A percentile compares a stretch with the other conserved stretches of the same genome.
Evolutionary conservation across 2,888 invertebrate genomes (phyloP).

Genomic region (Diogma glabrata): DNA sequence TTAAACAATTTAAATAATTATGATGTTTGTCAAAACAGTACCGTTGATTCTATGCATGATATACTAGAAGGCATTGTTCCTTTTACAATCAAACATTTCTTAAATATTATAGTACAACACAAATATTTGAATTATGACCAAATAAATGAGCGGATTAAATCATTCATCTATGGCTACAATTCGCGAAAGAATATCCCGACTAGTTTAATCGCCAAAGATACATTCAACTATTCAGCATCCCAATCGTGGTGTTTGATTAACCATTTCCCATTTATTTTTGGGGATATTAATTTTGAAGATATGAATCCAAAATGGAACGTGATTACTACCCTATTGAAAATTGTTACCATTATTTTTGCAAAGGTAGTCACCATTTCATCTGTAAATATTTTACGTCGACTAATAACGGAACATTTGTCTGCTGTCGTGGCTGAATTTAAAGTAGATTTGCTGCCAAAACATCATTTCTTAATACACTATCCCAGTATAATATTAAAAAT

Average conservation of each 20-base stretch:
- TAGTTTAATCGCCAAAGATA: too few relatives aligned
- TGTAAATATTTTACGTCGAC: too few relatives aligned
- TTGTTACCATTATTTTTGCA: too few relatives aligned
- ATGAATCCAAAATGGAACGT: too few relatives aligned
- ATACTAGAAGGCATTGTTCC: constrained; percentile 9
- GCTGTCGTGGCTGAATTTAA: not conserved
- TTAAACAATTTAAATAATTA: constrained; percentile 5
- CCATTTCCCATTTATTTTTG: not conserved
- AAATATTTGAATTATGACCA: too few relatives aligned
- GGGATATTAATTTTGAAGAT: too few relatives aligned
- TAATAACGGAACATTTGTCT: too few relatives aligned
- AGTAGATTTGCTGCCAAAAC: not conserved
- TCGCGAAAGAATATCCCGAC: too few relatives aligned
- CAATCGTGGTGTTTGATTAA: not conserved
- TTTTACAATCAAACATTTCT: constrained; percentile 6
- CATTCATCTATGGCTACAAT: too few relatives aligned
- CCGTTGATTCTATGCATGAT: constrained; percentile 11
- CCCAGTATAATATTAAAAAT: not conserved
- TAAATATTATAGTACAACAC: not conserved
- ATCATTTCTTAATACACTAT: not conserved
- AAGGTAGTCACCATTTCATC: too few relatives aligned
- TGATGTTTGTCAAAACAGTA: not conserved
- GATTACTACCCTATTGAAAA: too few relatives aligned
- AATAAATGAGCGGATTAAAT: too few relatives aligned
- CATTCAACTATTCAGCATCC: not conserved